A percentile compares a stretch with the other conserved stretches of the same genome.
Evolutionary conservation across 2,113 vertebrate genomes (phyloP).

Genomic region (Oryzias javanicus): DNA sequence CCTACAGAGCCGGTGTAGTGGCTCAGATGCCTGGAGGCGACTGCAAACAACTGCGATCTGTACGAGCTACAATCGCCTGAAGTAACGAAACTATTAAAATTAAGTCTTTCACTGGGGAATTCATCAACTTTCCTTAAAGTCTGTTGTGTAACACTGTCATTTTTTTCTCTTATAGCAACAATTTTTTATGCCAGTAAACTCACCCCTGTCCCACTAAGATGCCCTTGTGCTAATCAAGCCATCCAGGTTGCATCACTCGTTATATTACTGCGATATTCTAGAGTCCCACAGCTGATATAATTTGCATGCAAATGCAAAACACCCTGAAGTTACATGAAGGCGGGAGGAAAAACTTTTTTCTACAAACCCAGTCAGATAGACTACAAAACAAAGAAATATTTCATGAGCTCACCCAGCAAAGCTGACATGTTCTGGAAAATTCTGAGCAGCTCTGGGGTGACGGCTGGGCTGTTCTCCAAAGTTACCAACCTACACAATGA

Average conservation of each 20-base stretch:
- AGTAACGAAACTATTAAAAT: slow-evolving; percentile 28
- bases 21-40: slow-evolving; percentile 33
- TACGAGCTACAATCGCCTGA: slow-evolving; percentile 18
- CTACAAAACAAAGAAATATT: slow-evolving; percentile 10
- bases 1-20: slow-evolving; percentile 27
- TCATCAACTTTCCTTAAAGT: slow-evolving; percentile 16
- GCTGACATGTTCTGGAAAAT: slow-evolving; percentile 98
- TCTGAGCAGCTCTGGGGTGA: slow-evolving; percentile 90
- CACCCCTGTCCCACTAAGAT: neutral
- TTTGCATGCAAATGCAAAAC: slow-evolving; percentile 29
- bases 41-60: slow-evolving; percentile 36
- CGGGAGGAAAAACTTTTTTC: neutral
- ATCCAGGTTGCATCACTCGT: slow-evolving; percentile 1
- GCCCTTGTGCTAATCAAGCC: neutral
- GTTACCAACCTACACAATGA: slow-evolving; percentile 88
- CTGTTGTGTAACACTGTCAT: neutral
- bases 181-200: neutral
- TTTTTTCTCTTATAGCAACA: neutral
- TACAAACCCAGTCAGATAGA: neutral
- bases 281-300: slow-evolving; percentile 1
- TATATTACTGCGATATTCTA: slow-evolving; percentile 8
- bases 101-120: slow-evolving; percentile 3
- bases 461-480: slow-evolving; percentile 89
- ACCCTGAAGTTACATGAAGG: neutral
- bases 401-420: slow-evolving; percentile 85